These are phyloP conservation scores for Drymonia ruficornis DNA, from an alignment of 2,888 invertebrate species.

Conservation along the genomic window DNA sequence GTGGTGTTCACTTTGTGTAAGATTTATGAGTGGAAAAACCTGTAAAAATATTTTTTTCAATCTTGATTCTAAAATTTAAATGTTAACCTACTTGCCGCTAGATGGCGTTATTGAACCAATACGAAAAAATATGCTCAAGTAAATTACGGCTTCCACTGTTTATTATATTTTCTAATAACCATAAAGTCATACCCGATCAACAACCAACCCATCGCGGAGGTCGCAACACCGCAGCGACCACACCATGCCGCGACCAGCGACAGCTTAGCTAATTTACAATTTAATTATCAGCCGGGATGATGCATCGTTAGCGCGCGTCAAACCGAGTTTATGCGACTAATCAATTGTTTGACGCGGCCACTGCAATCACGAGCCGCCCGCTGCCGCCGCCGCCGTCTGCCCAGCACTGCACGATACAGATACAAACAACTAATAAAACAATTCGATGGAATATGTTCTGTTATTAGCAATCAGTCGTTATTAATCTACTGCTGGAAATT, in stretches of 20 bases:
- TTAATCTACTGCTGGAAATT: no score
- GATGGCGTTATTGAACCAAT: background rate
- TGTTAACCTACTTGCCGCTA: background rate
- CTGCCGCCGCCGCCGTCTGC: slow-evolving; percentile 26
- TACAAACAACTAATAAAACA: slow-evolving; percentile 13
- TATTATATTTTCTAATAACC: no score
- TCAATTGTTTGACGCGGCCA: slow-evolving; percentile 84
- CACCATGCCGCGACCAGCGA: slow-evolving; percentile 59
- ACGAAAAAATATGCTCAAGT: background rate
- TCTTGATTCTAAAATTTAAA: background rate
- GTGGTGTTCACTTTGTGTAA: no score
- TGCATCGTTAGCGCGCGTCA: slow-evolving; percentile 83
- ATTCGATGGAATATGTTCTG: background rate
- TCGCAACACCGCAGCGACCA: slow-evolving; percentile 37
- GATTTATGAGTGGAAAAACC: no score
- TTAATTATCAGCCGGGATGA: slow-evolving; percentile 83
- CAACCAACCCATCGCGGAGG: slow-evolving; percentile 41
- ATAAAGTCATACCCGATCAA: slow-evolving; percentile 34
- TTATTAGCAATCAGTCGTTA: no score
- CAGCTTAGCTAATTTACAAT: slow-evolving; percentile 83
- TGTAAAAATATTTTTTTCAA: no score
- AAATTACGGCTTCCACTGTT: no score
- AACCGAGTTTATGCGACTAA: slow-evolving; percentile 85
- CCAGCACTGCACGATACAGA: slow-evolving; percentile 1
- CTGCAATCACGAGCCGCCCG: slow-evolving; percentile 76